These are phyloP conservation scores for Drosophila yooni DNA, from an alignment of 2,888 invertebrate species.

Conservation along the genomic window DNA sequence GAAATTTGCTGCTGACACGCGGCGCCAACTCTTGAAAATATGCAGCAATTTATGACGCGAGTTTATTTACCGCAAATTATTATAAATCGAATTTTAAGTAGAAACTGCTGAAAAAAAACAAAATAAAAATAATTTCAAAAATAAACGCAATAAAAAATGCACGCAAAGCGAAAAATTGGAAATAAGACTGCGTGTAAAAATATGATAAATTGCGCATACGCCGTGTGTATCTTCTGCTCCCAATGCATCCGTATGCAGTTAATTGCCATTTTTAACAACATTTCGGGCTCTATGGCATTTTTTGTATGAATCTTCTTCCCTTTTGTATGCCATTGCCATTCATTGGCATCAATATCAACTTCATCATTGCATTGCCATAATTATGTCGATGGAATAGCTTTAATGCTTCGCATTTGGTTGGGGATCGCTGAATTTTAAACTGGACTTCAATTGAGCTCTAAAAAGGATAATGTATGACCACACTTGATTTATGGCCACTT, in stretches of 20 bases:
- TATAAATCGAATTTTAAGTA: slow-evolving; percentile 80
- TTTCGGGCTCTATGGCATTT: slow-evolving; percentile 33
- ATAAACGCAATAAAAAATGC: background rate
- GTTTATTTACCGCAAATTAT: slow-evolving; percentile 80
- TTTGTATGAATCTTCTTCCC: background rate
- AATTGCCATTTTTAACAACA: slow-evolving; percentile 71
- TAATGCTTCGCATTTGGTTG: slow-evolving; percentile 37
- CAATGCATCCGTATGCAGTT: slow-evolving; percentile 50
- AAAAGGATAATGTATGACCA: background rate
- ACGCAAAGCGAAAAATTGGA: slow-evolving; percentile 56
- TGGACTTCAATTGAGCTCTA: background rate
- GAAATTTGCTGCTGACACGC: slow-evolving; percentile 59
- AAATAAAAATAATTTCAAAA: background rate
- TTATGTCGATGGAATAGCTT: slow-evolving; percentile 49
- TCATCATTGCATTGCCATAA: slow-evolving; percentile 44
- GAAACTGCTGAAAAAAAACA: slow-evolving; percentile 20
- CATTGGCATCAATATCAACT: slow-evolving; percentile 35
- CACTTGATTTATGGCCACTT: background rate
- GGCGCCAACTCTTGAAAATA: slow-evolving; percentile 47
- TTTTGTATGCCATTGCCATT: slow-evolving; percentile 6
- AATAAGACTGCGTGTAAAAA: slow-evolving; percentile 69
- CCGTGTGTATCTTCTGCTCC: slow-evolving; percentile 22
- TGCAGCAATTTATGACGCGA: slow-evolving; percentile 68
- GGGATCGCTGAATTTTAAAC: slow-evolving; percentile 21
- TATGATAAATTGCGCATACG: slow-evolving; percentile 78